Base-by-base conservation (phyloP, 1,140 invertebrate genomes). In the Philotrypesis tridentata region DNA sequence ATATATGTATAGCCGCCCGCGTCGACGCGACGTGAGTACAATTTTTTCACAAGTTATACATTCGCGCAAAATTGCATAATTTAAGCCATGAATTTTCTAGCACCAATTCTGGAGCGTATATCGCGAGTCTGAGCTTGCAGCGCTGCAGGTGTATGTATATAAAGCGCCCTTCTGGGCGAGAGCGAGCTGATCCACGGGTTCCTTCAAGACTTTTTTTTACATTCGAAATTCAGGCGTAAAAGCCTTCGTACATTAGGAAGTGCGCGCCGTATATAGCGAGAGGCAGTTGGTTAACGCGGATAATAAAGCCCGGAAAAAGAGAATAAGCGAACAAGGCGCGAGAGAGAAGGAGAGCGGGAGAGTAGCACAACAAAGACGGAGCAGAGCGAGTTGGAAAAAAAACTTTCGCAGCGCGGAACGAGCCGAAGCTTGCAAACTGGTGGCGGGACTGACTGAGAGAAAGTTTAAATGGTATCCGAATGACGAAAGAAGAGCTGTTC, bases 261-360 rank as follows among this genome's bases (percentile, higher is more conserved):
- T 14, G n/a, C 14, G 17, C 25, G 63, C 33, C 3, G 33, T 9
- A 37, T n/a, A 17, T n/a, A 27, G 72, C 7, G 72, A 70, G 37
- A 33, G 37, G 67, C 7, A 70, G 17, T 31, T 31, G 7, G 27
- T 70, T 70, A 31, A 67, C 12, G 17, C 1, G n/a, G 27, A 21
- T 70, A 31, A 70, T 70, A 70, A 70, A 37, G 21, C 7, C n/a
- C 25, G 7, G 12, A n/a, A 55, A 68, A 70, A 70, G 67, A n/a
- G 31, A 70, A 70, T 33, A 25, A 70, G 27, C 37, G 29, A 70
- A n/a, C 6, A 37, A 31, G 67, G 6, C 14, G 27, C n/a, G n/a
- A n/a, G n/a, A n/a, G n/a, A n/a, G n/a, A n/a, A n/a, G n/a, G n/a
- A n/a, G n/a, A n/a, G n/a, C n/a, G n/a, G n/a, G n/a, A n/a, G n/a